phyloP scores from a whole-genome alignment of 2,888 invertebrate species.

The Ennomos quercinarius region DNA sequence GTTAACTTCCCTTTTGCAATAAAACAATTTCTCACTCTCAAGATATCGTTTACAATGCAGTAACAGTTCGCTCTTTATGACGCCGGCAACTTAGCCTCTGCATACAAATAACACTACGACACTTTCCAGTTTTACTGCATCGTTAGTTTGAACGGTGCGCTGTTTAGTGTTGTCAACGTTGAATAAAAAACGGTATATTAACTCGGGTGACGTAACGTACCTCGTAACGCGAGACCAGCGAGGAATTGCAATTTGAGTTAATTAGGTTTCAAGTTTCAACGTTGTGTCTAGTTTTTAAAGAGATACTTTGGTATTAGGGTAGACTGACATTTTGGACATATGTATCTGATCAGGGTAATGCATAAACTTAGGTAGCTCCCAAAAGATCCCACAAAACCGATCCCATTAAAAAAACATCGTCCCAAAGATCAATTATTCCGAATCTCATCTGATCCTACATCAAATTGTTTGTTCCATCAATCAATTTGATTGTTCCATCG shows the following conservation, averaged over 20 bases:
- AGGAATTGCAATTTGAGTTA: slow-evolving; percentile 15
- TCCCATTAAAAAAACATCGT: too few species aligned
- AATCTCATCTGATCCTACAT: too few species aligned
- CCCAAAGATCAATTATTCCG: too few species aligned
- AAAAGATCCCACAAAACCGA: too few species aligned
- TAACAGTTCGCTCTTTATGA: slow-evolving; percentile 67
- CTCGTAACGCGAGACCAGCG: slow-evolving; percentile 12
- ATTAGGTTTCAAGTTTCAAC: neutral
- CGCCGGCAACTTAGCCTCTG: slow-evolving; percentile 59
- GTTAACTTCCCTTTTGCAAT: slow-evolving; percentile 52
- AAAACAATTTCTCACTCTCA: slow-evolving; percentile 57
- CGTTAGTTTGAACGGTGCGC: slow-evolving; percentile 58
- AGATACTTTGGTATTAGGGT: too few species aligned
- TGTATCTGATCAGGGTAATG: too few species aligned
- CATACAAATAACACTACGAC: slow-evolving; percentile 70
- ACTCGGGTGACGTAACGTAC: slow-evolving; percentile 20
- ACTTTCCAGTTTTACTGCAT: slow-evolving; percentile 71
- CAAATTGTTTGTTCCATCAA: too few species aligned
- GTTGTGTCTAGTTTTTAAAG: too few species aligned
- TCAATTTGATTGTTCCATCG: too few species aligned
- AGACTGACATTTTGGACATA: too few species aligned
- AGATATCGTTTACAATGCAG: slow-evolving; percentile 69
- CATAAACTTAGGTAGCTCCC: too few species aligned
- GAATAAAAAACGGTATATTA: slow-evolving; percentile 28
- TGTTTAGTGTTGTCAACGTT: slow-evolving; percentile 36